phyloP scores from a whole-genome alignment of 2,888 invertebrate genomes.

The Brenthis daphne region DNA sequence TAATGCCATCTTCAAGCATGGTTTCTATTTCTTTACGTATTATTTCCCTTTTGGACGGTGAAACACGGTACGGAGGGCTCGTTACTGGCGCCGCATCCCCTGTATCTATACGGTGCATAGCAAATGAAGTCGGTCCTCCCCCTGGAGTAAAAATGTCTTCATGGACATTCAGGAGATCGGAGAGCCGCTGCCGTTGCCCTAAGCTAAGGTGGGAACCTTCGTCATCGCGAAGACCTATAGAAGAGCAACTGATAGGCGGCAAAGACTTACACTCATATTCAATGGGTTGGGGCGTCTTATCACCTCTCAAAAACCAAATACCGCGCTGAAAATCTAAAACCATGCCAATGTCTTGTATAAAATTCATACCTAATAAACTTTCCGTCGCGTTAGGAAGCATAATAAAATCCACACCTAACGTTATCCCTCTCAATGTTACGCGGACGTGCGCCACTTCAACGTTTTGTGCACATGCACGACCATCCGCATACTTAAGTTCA shows the following conservation, averaged over 20 bases:
- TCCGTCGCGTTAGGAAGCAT: slow-evolving; percentile 4
- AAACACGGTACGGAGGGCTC: slow-evolving; percentile 48
- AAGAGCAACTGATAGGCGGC: not conserved
- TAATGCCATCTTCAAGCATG: slow-evolving; percentile 47
- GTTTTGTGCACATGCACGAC: slow-evolving; percentile 14
- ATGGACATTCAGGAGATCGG: slow-evolving; percentile 17
- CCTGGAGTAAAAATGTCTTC: slow-evolving; percentile 32
- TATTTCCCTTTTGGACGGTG: slow-evolving; percentile 43
- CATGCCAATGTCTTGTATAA: slow-evolving; percentile 4
- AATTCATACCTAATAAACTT: slow-evolving; percentile 3
- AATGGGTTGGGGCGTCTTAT: slow-evolving; percentile 4
- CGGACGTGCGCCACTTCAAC: slow-evolving; percentile 4
- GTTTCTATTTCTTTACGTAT: slow-evolving; percentile 44
- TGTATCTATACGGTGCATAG: slow-evolving; percentile 46
- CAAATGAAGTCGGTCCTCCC: slow-evolving; percentile 33
- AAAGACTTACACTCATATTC: slow-evolving; percentile 1
- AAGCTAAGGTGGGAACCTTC: slow-evolving; percentile 24
- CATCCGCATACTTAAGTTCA: slow-evolving; percentile 18
- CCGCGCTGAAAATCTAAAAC: slow-evolving; percentile 3
- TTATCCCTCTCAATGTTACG: slow-evolving; percentile 3
- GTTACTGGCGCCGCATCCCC: slow-evolving; percentile 46
- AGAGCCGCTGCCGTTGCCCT: slow-evolving; percentile 6
- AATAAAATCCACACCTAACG: not conserved
- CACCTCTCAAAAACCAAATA: slow-evolving; percentile 1
- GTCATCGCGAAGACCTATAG: slow-evolving; percentile 23